Percentiles rank a stretch among this genome's conserved stretches.
Evolutionary conservation across 2,113 vertebrate genomes (phyloP).

Genomic region (Brachyistius frenatus): DNA sequence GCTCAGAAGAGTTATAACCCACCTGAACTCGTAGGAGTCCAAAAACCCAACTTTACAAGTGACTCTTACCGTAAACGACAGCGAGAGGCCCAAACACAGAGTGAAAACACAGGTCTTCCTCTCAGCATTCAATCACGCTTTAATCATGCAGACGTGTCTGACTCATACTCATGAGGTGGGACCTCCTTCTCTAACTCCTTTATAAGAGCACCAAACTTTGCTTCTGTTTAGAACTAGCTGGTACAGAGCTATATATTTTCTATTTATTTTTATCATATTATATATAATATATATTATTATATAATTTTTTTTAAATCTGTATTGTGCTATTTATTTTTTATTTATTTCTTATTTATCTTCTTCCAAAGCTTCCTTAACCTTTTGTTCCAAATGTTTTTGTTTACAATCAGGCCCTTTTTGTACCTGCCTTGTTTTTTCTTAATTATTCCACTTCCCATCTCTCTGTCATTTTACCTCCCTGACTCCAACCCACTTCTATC

Average conservation of each 20-base stretch:
- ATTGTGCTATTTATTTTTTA: constrained; percentile 49
- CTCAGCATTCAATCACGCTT: constrained; percentile 50
- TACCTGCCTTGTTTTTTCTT: constrained; percentile 44
- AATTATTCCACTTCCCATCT: constrained; percentile 55
- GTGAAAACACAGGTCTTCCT: constrained; percentile 41
- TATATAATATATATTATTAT: constrained; percentile 48
- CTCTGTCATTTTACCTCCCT: constrained; percentile 71
- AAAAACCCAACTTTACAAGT: constrained; percentile 4
- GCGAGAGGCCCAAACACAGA: constrained; percentile 66
- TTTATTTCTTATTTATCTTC: constrained; percentile 44
- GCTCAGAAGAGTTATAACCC: not conserved
- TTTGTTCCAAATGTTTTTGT: constrained; percentile 63
- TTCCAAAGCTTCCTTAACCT: not conserved
- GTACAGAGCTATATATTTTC: not conserved
- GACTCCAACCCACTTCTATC: constrained; percentile 77
- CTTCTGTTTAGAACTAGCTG: constrained; percentile 32
- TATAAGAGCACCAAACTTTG: constrained; percentile 63
- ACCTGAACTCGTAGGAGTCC: constrained; percentile 1
- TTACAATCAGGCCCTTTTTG: constrained; percentile 19
- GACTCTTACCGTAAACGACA: constrained; percentile 28
- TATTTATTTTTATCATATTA: constrained; percentile 49
- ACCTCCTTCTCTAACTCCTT: constrained; percentile 70
- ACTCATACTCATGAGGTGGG: constrained; percentile 62
- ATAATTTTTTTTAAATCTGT: not conserved
- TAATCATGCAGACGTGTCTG: constrained; percentile 61